Evolutionary conservation across 2,113 vertebrate genomes (phyloP).

Genomic region (Psittacula cyanocephala): DNA sequence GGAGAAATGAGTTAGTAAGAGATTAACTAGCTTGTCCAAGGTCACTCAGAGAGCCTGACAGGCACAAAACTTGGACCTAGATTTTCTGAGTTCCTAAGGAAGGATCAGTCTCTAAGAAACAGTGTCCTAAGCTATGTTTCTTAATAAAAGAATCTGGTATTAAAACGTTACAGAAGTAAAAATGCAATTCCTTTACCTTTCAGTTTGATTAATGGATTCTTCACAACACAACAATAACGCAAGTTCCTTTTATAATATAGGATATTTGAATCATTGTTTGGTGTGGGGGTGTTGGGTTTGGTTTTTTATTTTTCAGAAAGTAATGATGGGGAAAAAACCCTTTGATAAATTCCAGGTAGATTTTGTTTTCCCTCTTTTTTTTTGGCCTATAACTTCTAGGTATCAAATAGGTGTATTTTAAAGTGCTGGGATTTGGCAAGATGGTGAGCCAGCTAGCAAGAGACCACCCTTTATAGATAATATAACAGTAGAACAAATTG

Average conservation of each 20-base stretch:
- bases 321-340: neutral
- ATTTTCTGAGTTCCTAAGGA: conserved; percentile 2
- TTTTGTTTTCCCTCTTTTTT: neutral
- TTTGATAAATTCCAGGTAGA: conserved; percentile 26
- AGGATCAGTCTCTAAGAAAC: neutral
- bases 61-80: neutral
- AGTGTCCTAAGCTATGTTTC: conserved; percentile 29
- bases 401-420: conserved; percentile 7
- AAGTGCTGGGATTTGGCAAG: neutral
- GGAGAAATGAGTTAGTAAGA: conserved; percentile 2
- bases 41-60: conserved; percentile 17
- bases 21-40: conserved; percentile 20
- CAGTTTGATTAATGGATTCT: conserved; percentile 65
- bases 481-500: conserved; percentile 20
- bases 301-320: neutral
- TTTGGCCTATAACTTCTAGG: neutral
- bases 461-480: conserved; percentile 22
- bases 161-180: conserved; percentile 64
- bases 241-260: conserved; percentile 20
- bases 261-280: neutral
- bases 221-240: conserved; percentile 22
- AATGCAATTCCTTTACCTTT: conserved; percentile 69
- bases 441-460: conserved; percentile 6
- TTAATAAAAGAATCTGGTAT: conserved; percentile 42
- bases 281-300: neutral